These are phyloP conservation scores for Turritopsis dohrnii DNA, from an alignment of 30 jellyfish, hydroid and myxozoan species.

Conservation along the genomic window DNA sequence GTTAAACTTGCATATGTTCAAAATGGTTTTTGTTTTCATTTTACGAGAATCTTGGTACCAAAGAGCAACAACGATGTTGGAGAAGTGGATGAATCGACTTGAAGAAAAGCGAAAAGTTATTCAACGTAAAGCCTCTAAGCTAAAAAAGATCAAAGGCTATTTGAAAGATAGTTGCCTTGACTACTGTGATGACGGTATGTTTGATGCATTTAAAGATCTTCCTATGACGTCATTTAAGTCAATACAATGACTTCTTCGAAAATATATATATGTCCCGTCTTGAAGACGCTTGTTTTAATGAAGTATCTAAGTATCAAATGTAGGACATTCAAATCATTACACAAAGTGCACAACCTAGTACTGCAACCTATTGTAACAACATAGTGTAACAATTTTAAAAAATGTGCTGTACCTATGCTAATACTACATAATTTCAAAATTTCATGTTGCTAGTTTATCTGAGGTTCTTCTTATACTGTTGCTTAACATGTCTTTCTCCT, in stretches of 20 bases:
- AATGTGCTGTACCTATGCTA: too few relatives aligned
- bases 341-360: too few relatives aligned
- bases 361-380: too few relatives aligned
- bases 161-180: constrained; percentile 49
- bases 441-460: too few relatives aligned
- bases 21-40: not conserved
- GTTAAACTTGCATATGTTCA: too few relatives aligned
- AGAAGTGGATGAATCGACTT: constrained; percentile 48
- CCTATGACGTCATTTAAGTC: not conserved
- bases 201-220: not conserved
- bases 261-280: not conserved
- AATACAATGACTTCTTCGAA: not conserved
- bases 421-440: too few relatives aligned
- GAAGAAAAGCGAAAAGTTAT: constrained; percentile 35
- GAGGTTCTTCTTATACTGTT: too few relatives aligned
- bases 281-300: not conserved
- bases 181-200: constrained; percentile 54
- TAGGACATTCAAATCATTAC: too few relatives aligned
- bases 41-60: constrained; percentile 25
- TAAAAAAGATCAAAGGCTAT: constrained; percentile 43
- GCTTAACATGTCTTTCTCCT: too few relatives aligned
- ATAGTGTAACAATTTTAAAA: too few relatives aligned
- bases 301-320: too few relatives aligned
- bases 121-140: constrained; percentile 42
- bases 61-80: constrained; percentile 27